Conservation (phyloP, 2,797 vertebrate species). For the Cyclura pinguis region DNA sequence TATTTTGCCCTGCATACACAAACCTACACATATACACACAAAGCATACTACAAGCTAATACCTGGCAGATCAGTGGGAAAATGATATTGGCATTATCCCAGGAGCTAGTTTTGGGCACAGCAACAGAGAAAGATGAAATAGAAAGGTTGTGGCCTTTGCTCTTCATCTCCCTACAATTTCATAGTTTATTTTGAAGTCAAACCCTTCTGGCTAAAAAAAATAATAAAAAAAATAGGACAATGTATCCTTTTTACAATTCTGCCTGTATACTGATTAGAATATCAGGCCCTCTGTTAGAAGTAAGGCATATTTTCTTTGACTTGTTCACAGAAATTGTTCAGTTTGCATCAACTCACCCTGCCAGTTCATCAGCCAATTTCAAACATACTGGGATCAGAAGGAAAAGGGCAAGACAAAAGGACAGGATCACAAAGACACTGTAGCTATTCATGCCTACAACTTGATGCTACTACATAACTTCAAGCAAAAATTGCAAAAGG, state of each 20-base stretch:
- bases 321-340: conserved; percentile 44
- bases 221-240: conserved; percentile 44
- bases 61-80: conserved; percentile 68
- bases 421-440: conserved; percentile 30
- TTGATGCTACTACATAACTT: conserved; percentile 42
- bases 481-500: conserved; percentile 42
- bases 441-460: conserved; percentile 32
- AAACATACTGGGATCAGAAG: conserved; percentile 52
- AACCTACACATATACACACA: neutral
- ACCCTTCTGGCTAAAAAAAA: conserved; percentile 64
- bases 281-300: conserved; percentile 47
- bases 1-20: conserved; percentile 46
- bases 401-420: conserved; percentile 34
- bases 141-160: conserved; percentile 66
- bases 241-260: conserved; percentile 45
- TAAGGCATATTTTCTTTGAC: conserved; percentile 61
- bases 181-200: conserved; percentile 73
- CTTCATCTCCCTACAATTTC: conserved; percentile 66
- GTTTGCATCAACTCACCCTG: conserved; percentile 17
- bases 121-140: conserved; percentile 71
- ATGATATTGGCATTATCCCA: conserved; percentile 63
- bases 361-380: conserved; percentile 53
- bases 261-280: conserved; percentile 44
- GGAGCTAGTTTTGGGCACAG: conserved; percentile 67
- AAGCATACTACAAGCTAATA: conserved; percentile 43